Evolutionary conservation across 35 echinoderm and acorn worm species (phyloP).

Genomic region (Patiria miniata): DNA sequence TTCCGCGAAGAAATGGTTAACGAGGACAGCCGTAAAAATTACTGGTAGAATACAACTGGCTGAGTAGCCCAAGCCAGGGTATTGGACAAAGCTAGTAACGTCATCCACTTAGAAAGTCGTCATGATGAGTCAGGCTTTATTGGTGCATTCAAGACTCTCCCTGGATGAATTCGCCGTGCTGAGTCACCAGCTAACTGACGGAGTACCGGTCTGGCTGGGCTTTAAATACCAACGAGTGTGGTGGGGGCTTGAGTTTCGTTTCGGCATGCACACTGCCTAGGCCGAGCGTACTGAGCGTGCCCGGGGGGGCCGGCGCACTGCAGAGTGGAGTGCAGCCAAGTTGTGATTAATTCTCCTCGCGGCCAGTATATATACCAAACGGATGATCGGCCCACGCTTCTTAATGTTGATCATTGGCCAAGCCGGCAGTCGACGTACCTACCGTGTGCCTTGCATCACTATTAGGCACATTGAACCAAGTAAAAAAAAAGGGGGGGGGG

Average conservation of each 20-base stretch:
- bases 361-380: neutral
- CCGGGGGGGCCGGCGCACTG: neutral
- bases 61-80: too few species aligned
- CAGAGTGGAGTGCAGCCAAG: slow-evolving; percentile 12
- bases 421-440: neutral
- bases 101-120: too few species aligned
- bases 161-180: neutral
- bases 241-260: neutral
- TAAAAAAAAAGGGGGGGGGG: neutral
- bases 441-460: neutral
- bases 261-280: neutral
- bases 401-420: neutral
- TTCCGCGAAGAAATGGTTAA: too few species aligned
- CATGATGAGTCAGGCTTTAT: too few species aligned
- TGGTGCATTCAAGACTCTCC: neutral
- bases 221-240: slow-evolving; percentile 3
- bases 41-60: too few species aligned
- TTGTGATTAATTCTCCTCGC: slow-evolving; percentile 26
- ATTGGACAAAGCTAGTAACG: too few species aligned
- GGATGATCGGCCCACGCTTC: neutral
- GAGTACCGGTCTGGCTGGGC: neutral
- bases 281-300: neutral
- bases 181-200: neutral
- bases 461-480: neutral
- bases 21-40: too few species aligned